A percentile compares a stretch with the other conserved stretches of the same genome.
Conservation (phyloP, 1,140 invertebrate species). For the Platorchestia sp. region DNA sequence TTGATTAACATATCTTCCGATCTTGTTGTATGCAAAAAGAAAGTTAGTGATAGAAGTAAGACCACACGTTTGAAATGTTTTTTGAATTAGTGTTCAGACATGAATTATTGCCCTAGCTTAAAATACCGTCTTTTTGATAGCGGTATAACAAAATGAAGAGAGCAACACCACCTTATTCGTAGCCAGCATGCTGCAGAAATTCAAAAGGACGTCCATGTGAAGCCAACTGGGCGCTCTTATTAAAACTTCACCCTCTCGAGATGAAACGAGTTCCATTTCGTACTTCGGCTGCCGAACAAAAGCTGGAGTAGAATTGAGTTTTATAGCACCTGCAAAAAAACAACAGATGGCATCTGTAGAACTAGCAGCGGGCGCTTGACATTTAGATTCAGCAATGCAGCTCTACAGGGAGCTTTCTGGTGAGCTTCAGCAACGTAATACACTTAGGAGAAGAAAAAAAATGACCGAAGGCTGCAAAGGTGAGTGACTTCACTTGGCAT, state of each 20-base stretch:
- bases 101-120: too few species aligned
- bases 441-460: not conserved
- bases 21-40: too few species aligned
- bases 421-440: not conserved
- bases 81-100: too few species aligned
- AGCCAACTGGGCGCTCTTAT: not conserved
- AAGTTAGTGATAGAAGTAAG: too few species aligned
- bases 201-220: not conserved
- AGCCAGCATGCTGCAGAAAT: not conserved
- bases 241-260: not conserved
- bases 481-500: slow-evolving; percentile 6
- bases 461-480: not conserved
- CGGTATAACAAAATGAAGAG: not conserved
- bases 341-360: not conserved
- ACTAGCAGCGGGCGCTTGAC: not conserved
- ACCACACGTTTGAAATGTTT: too few species aligned
- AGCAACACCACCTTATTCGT: not conserved
- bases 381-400: not conserved
- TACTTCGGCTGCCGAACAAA: not conserved
- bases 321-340: not conserved
- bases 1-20: too few species aligned
- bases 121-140: too few species aligned
- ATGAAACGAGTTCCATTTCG: not conserved
- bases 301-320: not conserved
- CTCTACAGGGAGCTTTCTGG: not conserved